A percentile compares a stretch with the other conserved stretches of the same genome.
Evolutionary conservation across 2,888 invertebrate species (phyloP).

Genomic region (Serrognathus titanus): DNA sequence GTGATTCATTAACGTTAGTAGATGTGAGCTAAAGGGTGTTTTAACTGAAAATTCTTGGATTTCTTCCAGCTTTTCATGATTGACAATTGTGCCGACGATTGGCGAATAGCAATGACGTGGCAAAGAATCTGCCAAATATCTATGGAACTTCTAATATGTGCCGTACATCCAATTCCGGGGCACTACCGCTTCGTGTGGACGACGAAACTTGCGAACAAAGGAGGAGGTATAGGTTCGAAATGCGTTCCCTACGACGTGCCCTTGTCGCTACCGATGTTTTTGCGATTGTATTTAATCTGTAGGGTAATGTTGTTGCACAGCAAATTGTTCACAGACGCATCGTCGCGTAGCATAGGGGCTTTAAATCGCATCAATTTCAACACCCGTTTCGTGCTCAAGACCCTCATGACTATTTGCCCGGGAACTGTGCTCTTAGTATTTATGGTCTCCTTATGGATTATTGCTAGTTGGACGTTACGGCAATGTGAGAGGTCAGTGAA

Average conservation of each 20-base stretch:
- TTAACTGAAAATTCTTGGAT: not conserved
- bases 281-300: constrained; percentile 98
- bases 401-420: constrained; percentile 99
- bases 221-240: constrained; percentile 58
- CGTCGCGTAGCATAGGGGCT: constrained; percentile 95
- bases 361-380: constrained; percentile 98
- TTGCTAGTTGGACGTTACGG: constrained; percentile 97
- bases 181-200: constrained; percentile 96
- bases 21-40: too few relatives aligned
- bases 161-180: constrained; percentile 96
- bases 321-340: constrained; percentile 99
- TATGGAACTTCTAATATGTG: constrained; percentile 91
- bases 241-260: constrained; percentile 94
- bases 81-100: constrained; percentile 99
- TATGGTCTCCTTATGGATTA: constrained; percentile 99
- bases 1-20: too few relatives aligned
- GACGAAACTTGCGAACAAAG: constrained; percentile 90
- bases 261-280: constrained; percentile 98
- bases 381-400: constrained; percentile 85
- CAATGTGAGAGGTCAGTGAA: constrained; percentile 91
- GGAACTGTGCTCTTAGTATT: constrained; percentile 96
- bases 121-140: constrained; percentile 91
- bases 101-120: constrained; percentile 99
- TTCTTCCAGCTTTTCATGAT: constrained; percentile 95
- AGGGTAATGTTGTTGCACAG: constrained; percentile 99